These are phyloP conservation scores for Hippolais icterina DNA, from an alignment of 2,113 vertebrate species.

Conservation along the genomic window DNA sequence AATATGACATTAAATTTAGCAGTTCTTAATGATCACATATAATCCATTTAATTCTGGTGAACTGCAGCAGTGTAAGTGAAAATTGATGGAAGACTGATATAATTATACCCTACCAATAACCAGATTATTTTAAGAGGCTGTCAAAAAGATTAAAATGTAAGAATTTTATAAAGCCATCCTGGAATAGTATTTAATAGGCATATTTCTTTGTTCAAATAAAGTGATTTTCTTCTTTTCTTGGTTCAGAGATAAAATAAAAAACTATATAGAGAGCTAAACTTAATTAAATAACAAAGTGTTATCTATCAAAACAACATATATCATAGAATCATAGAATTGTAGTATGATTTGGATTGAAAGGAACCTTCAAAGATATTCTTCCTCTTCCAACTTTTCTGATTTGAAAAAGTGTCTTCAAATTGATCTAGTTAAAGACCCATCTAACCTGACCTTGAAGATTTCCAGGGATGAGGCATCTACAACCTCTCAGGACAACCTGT, in stretches of 20 bases:
- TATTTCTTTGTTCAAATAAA: neutral
- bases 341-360: neutral
- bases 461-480: neutral
- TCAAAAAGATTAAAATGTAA: constrained; percentile 44
- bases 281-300: neutral
- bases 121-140: constrained; percentile 44
- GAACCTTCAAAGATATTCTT: neutral
- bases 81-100: constrained; percentile 46
- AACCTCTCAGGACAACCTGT: neutral
- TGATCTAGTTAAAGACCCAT: neutral
- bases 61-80: constrained; percentile 15
- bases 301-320: neutral
- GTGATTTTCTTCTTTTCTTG: neutral
- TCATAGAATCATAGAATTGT: neutral
- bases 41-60: constrained; percentile 51
- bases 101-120: constrained; percentile 41
- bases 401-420: neutral
- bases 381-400: neutral
- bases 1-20: constrained; percentile 21
- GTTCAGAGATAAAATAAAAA: neutral
- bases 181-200: neutral
- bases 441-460: neutral
- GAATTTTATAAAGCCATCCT: neutral
- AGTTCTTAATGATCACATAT: constrained; percentile 38
- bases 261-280: neutral